These are phyloP conservation scores for Chaetura pelagica DNA, from an alignment of 2,113 vertebrate genomes.

Conservation along the genomic window DNA sequence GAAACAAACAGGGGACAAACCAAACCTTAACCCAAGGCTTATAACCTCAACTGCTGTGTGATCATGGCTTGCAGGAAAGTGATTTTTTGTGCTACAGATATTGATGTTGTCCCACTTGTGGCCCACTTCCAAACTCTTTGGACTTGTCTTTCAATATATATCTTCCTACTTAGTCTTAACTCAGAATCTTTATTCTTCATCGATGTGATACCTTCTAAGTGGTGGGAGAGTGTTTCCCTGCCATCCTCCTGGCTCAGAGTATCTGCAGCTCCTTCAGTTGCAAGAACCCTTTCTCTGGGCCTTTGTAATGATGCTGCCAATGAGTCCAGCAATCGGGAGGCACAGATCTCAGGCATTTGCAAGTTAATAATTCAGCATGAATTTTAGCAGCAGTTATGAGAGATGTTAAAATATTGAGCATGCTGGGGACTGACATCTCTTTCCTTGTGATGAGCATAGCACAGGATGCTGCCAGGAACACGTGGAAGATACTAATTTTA, in stretches of 20 bases:
- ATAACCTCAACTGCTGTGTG: neutral
- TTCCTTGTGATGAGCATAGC: neutral
- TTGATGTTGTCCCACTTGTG: neutral
- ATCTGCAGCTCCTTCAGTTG: neutral
- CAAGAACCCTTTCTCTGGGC: neutral
- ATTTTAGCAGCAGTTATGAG: neutral
- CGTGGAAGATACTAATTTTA: neutral
- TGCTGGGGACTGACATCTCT: rapidly evolving
- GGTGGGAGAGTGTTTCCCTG: neutral
- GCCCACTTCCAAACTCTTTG: neutral
- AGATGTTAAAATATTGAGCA: neutral
- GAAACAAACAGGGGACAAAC: neutral
- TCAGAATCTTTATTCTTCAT: neutral
- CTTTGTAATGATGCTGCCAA: neutral
- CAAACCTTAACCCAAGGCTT: neutral
- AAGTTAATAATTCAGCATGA: neutral
- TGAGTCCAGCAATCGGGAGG: neutral
- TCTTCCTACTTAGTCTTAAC: neutral
- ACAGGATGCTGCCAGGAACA: neutral
- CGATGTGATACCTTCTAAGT: neutral
- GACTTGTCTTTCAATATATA: neutral
- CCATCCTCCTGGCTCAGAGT: neutral
- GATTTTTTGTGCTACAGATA: neutral
- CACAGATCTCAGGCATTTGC: neutral
- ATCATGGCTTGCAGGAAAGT: neutral